Conservation (phyloP, 2,888 invertebrate genomes). For the Campoplex nolae region DNA sequence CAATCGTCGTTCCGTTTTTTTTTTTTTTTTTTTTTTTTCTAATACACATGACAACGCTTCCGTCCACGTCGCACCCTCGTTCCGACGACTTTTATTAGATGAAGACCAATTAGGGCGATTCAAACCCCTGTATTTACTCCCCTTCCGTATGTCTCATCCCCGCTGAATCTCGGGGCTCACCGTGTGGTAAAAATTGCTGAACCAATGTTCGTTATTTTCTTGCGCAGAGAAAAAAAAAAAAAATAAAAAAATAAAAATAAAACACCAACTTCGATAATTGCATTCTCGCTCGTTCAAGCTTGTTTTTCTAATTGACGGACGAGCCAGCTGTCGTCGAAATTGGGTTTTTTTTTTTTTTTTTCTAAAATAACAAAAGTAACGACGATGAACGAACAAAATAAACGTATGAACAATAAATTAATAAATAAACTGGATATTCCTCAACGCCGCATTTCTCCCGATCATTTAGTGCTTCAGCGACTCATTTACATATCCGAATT, state of each 20-base stretch:
- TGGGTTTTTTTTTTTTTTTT: background rate
- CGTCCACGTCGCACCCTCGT: background rate
- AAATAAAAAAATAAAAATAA: constrained; percentile 2
- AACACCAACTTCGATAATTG: constrained; percentile 2
- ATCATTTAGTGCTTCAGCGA: background rate
- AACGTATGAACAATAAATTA: background rate
- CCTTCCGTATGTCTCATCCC: constrained; percentile 2
- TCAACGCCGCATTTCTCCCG: background rate
- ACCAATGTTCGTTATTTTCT: constrained; percentile 41
- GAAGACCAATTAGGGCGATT: constrained; percentile 30
- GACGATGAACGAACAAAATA: background rate
- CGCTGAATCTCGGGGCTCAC: background rate
- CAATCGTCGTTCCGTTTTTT: constrained; percentile 1
- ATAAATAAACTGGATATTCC: background rate
- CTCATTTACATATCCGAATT: background rate
- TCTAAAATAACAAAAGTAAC: background rate
- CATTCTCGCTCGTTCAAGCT: constrained; percentile 6
- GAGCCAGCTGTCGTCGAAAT: background rate
- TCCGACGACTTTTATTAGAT: constrained; percentile 23
- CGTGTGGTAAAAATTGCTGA: constrained; percentile 25
- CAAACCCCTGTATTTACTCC: constrained; percentile 17
- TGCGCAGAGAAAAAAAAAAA: background rate
- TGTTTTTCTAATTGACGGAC: constrained; percentile 11
- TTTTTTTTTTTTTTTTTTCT: constrained; percentile 9
- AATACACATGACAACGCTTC: constrained; percentile 13